Percentiles rank a stretch among this genome's conserved stretches.
Conservation (phyloP, 2,113 vertebrate genomes). For the Grus americana region DNA sequence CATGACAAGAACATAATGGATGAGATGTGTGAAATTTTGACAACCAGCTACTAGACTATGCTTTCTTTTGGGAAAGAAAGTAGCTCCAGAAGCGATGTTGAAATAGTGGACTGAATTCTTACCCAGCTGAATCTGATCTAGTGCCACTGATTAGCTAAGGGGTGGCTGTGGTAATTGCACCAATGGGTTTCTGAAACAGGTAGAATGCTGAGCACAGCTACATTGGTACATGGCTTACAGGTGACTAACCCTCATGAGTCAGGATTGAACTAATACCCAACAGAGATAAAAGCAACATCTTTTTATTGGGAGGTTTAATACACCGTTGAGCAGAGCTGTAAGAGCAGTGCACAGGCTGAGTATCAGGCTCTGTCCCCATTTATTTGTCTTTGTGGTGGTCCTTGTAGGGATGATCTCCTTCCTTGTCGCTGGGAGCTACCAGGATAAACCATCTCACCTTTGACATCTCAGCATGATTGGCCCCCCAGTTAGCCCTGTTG, state of each 20-base stretch:
- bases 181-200: background rate
- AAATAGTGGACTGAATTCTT: background rate
- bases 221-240: too few species aligned
- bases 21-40: background rate
- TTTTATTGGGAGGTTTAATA: background rate
- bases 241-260: background rate
- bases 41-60: background rate
- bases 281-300: background rate
- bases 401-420: background rate
- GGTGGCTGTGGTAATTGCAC: background rate
- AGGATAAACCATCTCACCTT: background rate
- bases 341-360: background rate
- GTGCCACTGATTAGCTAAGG: background rate
- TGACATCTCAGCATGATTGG: background rate
- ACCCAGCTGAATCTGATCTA: background rate
- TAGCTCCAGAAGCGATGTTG: background rate
- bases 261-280: background rate
- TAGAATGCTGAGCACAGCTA: background rate
- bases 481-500: background rate
- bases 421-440: background rate
- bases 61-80: background rate
- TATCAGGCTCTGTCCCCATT: background rate
- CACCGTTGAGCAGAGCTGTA: fast-evolving
- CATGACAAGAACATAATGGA: background rate
- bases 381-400: background rate